Conservation (phyloP, 2,888 invertebrate species). For the Drosophila differens region DNA sequence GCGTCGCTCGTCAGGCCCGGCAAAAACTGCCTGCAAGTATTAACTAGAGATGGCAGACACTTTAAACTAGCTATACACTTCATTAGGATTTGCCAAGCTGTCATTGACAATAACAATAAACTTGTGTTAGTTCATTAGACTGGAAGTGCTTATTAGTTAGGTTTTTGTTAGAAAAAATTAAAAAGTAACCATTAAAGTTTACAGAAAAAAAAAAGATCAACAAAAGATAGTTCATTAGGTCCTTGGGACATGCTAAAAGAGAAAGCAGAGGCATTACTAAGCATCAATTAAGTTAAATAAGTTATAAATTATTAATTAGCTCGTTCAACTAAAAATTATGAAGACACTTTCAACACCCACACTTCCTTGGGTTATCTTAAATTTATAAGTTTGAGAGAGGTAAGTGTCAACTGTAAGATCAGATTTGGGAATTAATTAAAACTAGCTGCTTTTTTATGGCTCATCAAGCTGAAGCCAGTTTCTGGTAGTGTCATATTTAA, state of each 20-base stretch:
- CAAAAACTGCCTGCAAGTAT: slow-evolving; percentile 17
- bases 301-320: slow-evolving; percentile 3
- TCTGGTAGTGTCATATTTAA: background rate
- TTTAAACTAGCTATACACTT: slow-evolving; percentile 13
- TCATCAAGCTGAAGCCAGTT: background rate
- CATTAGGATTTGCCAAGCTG: slow-evolving; percentile 1
- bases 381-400: background rate
- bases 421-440: background rate
- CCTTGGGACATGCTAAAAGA: background rate
- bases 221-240: background rate
- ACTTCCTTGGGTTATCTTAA: background rate
- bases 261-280: background rate
- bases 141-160: background rate
- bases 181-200: background rate
- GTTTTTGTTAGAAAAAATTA: background rate
- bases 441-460: background rate
- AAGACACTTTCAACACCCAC: background rate
- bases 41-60: slow-evolving; percentile 44
- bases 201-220: background rate
- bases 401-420: background rate
- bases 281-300: background rate
- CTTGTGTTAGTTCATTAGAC: background rate
- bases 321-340: background rate
- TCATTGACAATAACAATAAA: background rate
- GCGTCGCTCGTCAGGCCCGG: slow-evolving; percentile 63